Conservation (phyloP, 2,888 invertebrate species). For the Trachelus tabidus region DNA sequence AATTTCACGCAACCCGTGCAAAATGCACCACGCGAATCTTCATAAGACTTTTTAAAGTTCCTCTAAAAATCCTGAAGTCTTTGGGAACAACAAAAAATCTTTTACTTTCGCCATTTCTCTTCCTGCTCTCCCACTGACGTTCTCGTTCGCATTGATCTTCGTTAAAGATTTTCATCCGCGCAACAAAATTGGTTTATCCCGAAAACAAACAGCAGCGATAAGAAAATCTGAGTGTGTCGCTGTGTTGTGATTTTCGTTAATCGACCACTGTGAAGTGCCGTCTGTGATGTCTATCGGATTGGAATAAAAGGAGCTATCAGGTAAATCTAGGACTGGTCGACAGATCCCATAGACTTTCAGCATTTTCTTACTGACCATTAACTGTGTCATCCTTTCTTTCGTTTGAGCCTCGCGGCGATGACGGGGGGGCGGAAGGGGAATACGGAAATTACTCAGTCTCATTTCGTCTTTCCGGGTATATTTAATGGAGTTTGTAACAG, state of each 20-base stretch:
- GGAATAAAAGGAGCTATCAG: constrained; percentile 40
- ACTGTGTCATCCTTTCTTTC: background rate
- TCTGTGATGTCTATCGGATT: constrained; percentile 40
- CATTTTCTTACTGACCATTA: too few species aligned
- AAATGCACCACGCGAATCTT: constrained; percentile 26
- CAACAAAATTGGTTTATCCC: too few species aligned
- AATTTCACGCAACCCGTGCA: constrained; percentile 22
- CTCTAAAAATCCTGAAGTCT: too few species aligned
- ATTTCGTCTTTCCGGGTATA: too few species aligned
- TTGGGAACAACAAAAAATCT: too few species aligned
- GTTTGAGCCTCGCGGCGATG: too few species aligned
- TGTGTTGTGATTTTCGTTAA: constrained; percentile 6
- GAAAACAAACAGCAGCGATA: too few species aligned
- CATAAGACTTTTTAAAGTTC: background rate
- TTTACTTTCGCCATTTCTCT: too few species aligned
- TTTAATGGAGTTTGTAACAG: constrained; percentile 18
- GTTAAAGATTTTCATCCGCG: constrained; percentile 15
- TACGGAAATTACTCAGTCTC: background rate
- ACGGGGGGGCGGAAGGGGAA: background rate
- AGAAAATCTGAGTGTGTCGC: too few species aligned
- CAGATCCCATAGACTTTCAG: too few species aligned
- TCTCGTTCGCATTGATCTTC: background rate
- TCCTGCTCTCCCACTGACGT: too few species aligned
- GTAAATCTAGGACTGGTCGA: constrained; percentile 20
- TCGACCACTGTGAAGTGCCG: constrained; percentile 28